A percentile compares a stretch with the other conserved stretches of the same genome.
These are phyloP conservation scores for Agrotis puta DNA, from an alignment of 2,888 invertebrate species.

Conservation along the genomic window DNA sequence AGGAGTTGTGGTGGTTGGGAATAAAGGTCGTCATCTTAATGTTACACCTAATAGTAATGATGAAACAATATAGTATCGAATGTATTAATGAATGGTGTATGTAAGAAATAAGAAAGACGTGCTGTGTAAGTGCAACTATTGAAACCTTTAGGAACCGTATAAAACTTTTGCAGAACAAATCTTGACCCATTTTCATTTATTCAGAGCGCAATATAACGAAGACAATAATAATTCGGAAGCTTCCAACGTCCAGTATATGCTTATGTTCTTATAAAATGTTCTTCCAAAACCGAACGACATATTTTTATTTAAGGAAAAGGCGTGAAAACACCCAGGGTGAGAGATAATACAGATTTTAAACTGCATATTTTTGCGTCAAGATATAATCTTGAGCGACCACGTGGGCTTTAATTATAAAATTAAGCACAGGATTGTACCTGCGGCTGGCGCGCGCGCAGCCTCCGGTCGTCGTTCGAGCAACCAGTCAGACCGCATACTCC, in stretches of 20 bases:
- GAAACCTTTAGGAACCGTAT: constrained; percentile 10
- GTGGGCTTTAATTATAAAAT: constrained; percentile 80
- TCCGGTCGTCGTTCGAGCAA: constrained; percentile 90
- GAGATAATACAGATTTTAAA: constrained; percentile 67
- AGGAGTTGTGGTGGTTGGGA: neutral
- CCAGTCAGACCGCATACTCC: constrained; percentile 88
- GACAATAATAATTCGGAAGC: constrained; percentile 20
- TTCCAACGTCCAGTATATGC: too few species aligned
- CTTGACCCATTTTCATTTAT: neutral
- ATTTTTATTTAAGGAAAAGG: constrained; percentile 38
- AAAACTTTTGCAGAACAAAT: constrained; percentile 1
- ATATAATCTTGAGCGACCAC: constrained; percentile 72
- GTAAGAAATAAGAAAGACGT: neutral
- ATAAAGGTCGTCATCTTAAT: too few species aligned
- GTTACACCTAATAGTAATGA: too few species aligned
- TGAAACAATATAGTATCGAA: too few species aligned
- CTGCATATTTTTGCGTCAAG: constrained; percentile 70
- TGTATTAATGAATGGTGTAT: neutral
- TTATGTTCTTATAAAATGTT: constrained; percentile 10
- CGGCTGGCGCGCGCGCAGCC: constrained; percentile 86
- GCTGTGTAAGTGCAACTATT: neutral
- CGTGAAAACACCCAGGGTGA: constrained; percentile 51
- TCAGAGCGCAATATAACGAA: constrained; percentile 15
- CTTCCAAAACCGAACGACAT: constrained; percentile 25
- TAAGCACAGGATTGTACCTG: constrained; percentile 79